Base-by-base conservation (phyloP, 30 jellyfish, hydroid and myxozoan genomes). In the Turritopsis dohrnii region DNA sequence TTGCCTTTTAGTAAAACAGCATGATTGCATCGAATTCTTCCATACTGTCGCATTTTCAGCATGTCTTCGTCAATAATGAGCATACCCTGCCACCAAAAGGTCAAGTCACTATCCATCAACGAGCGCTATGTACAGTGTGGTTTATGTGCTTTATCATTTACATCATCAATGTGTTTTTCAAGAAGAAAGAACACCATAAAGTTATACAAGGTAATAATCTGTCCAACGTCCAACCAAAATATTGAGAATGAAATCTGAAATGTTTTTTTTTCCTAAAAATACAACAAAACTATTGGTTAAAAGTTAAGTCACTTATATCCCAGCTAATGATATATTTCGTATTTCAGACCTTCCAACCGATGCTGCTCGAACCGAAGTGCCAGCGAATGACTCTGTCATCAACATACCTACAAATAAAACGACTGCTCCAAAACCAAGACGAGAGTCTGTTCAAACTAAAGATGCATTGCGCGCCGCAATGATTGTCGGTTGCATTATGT, bases 401-500 rank as follows among this genome's bases (percentile, higher is more conserved):
- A 28, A 22, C 17, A 75, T 21, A 26, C 16, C 60, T 30, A 65
- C 60, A 53, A 24, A 89, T 18, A 21, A 21, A 21, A 84, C 84
- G 9, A 24, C 21, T 8, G 0, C 84, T 27, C 84, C 72, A 25
- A 52, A 81, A 72, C 84, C 88, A 27, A 76, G 73, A 7, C 87
- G 66, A 8, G 79, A 86, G 23, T 74, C 90, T 17, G 87, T 76
- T 52, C 28, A 83, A 18, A 75, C 84, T 28, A 89, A 87, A 22
- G 29, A 84, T 18, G 95, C 89, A 31, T 66, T 89, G 17, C 89
- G 71, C 23, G 92, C 94, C 20, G 84, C 85, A 30, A 69, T 83
- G 24, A 66, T 82, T 26, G 75, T 88, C 21, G 96, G 96, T 85
- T 90, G 87, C n/a, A 86, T 94, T 60, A 77, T 94, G 94, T 80